phyloP scores from a whole-genome alignment of 2,113 vertebrate species.

The Tetrao urogallus region DNA sequence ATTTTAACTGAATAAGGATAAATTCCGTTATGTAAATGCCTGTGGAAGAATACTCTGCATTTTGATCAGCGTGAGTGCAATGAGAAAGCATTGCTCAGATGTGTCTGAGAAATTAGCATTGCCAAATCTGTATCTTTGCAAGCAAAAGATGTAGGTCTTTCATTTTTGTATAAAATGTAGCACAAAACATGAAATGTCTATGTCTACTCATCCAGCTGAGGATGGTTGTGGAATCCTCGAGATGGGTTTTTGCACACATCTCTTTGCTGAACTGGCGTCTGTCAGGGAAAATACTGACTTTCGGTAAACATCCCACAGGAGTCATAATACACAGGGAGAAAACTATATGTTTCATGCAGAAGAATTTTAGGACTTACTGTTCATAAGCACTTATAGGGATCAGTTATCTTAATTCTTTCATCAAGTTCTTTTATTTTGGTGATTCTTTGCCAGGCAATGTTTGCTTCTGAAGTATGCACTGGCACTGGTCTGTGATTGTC shows the following conservation, averaged over 20 bases:
- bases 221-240: not conserved
- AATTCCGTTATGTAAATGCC: not conserved
- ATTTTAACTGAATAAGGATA: not conserved
- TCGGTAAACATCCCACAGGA: not conserved
- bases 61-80: not conserved
- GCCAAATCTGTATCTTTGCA: not conserved
- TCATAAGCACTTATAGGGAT: not conserved
- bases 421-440: not conserved
- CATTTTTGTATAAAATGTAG: not conserved
- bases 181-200: rapidly evolving
- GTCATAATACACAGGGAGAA: not conserved
- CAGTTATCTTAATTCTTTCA: not conserved
- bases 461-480: not conserved
- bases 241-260: not conserved
- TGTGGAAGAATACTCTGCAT: not conserved
- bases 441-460: not conserved
- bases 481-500: not conserved
- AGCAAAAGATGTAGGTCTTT: not conserved
- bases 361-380: not conserved
- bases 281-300: not conserved
- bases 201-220: not conserved
- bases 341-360: not conserved
- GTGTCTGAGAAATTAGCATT: not conserved
- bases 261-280: not conserved
- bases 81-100: not conserved